Evolutionary conservation across 2,797 vertebrate genomes (phyloP), one percentile per base, ranked within the genome.

Genomic region (Cynopterus sphinx): DNA sequence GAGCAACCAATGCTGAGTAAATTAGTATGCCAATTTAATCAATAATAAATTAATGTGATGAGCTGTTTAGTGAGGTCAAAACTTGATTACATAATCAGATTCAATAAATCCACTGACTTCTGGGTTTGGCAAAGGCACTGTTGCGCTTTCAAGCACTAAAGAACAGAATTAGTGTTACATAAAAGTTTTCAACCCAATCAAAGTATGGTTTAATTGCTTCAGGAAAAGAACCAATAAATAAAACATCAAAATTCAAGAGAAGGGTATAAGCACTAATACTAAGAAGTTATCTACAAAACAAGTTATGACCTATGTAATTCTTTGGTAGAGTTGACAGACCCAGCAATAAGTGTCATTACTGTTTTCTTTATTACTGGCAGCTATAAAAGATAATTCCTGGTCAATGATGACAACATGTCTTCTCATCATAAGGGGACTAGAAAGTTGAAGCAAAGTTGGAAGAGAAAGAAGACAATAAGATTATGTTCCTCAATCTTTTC

Each of bases 171-270:
- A 73, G 33, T 77, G 31, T 12, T 68, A 16, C 15, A 78, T 78
- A 61, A 70, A 81, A 63, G 70, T 79, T 96, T 93, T 92, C 75
- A 87, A 41, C 13, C 83, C 67, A 88, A 91, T 82, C 6, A 93
- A 70, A 91, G n/a, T 19, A 92, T 70, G 17, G 13, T 70, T 92
- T 94, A 93, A 95, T 17, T 90, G 31, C 31, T 96, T 90, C 57
- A 75, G 51, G 39, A 73, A 77, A 92, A 91, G 65, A 87, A 95
- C 24, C 39, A 85, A 24, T 63, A 81, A 68, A 21, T 13, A 59
- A 88, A 87, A 92, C 13, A 86, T 43, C 26, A 92, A 65, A 83
- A 84, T 89, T 94, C 22, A 61, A 89, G 53, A 61, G 43, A 89
- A 70, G 43, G 22, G 24, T 73, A 57, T 16, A 89, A 71, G 61